A percentile compares a stretch with the other conserved stretches of the same genome.
These are phyloP conservation scores for Malurus splendens DNA, from an alignment of 2,797 vertebrate species.

Conservation along the genomic window DNA sequence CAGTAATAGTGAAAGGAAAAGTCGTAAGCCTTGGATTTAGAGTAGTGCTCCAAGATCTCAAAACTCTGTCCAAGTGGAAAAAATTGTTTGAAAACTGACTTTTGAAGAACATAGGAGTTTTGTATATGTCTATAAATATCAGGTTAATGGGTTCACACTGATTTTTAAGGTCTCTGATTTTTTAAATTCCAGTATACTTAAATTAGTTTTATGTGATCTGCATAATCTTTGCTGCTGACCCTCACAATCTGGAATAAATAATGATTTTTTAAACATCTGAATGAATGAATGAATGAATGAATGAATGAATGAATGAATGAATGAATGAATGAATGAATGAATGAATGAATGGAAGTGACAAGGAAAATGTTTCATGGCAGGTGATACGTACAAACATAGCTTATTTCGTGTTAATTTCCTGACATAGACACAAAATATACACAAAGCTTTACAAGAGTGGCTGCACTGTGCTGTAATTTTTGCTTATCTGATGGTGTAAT, in stretches of 20 bases:
- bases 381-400: accelerated
- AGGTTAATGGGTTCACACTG: background rate
- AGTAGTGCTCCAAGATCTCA: background rate
- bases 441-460: background rate
- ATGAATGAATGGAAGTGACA: background rate
- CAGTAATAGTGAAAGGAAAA: background rate
- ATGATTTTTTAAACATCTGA: accelerated
- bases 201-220: background rate
- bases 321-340: background rate
- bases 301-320: background rate
- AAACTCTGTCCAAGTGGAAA: no score
- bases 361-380: background rate
- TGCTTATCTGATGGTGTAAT: background rate
- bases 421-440: background rate
- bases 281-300: background rate
- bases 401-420: background rate
- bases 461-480: background rate
- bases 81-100: background rate
- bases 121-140: background rate
- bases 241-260: background rate
- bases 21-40: background rate
- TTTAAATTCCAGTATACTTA: background rate
- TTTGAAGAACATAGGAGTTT: accelerated
- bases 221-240: background rate
- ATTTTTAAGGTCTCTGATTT: background rate